Percentiles rank a stretch among this genome's conserved stretches.
These are phyloP conservation scores for Buphagus erythrorhynchus DNA, from an alignment of 2,797 vertebrate species.

Conservation along the genomic window DNA sequence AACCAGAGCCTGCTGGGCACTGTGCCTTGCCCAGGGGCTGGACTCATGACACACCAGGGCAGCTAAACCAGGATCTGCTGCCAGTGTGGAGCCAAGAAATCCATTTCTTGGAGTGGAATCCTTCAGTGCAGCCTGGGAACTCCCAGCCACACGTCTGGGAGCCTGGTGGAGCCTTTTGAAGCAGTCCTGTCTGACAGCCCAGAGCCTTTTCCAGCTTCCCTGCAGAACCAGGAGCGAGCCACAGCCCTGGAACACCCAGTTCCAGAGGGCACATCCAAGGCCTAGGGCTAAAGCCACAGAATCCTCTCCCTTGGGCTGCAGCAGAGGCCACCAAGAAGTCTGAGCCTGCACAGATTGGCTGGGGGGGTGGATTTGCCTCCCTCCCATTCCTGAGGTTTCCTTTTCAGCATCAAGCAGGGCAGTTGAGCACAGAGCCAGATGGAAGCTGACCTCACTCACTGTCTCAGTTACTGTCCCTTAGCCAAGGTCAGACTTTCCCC, in stretches of 20 bases:
- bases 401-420: background rate
- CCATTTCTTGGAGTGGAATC: background rate
- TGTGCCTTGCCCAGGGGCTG: background rate
- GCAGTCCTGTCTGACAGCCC: background rate
- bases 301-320: background rate
- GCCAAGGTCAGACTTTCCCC: constrained; percentile 16
- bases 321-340: constrained; percentile 27
- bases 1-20: background rate
- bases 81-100: background rate
- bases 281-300: background rate
- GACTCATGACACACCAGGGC: background rate
- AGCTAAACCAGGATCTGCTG: background rate
- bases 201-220: constrained; percentile 3
- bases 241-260: constrained; percentile 27
- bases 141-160: background rate
- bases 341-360: background rate
- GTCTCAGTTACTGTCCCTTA: background rate
- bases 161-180: background rate
- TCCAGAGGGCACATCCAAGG: background rate
- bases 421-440: background rate
- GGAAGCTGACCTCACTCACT: constrained; percentile 29
- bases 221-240: background rate
- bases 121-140: background rate
- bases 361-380: background rate
- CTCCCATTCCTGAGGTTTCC: constrained; percentile 32